Percentiles rank a stretch among this genome's conserved stretches.
These are phyloP conservation scores for Planococcus citri DNA, from an alignment of 1,140 invertebrate species.

Conservation along the genomic window DNA sequence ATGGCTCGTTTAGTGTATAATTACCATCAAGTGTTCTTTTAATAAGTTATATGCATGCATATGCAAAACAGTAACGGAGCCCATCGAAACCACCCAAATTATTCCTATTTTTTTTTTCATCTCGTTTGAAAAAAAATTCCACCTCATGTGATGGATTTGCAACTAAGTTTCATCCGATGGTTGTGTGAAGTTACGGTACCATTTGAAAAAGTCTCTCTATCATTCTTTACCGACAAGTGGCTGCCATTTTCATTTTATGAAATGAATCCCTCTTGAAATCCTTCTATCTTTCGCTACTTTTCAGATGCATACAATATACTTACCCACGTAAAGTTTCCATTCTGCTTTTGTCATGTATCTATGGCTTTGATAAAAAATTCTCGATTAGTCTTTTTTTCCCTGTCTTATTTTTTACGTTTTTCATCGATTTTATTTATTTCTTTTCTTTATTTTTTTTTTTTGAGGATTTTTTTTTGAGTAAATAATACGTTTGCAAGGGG, in stretches of 20 bases:
- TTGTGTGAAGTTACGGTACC: neutral
- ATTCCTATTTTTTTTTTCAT: too few relatives aligned
- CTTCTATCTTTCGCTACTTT: neutral
- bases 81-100: too few relatives aligned
- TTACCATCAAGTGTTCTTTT: neutral
- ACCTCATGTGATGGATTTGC: neutral
- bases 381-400: neutral
- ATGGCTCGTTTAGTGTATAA: neutral
- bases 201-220: neutral
- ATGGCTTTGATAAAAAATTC: neutral
- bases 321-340: neutral
- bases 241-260: constrained; percentile 3
- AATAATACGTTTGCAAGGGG: too few relatives aligned
- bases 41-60: neutral
- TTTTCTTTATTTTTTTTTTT: too few relatives aligned
- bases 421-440: too few relatives aligned
- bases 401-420: neutral
- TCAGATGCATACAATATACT: neutral
- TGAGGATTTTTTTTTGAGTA: too few relatives aligned
- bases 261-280: constrained; percentile 1
- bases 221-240: neutral
- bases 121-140: neutral
- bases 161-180: neutral
- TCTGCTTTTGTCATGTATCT: neutral
- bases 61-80: too few relatives aligned